phyloP scores from a whole-genome alignment of 2,113 vertebrate species.

The Gobius niger region DNA sequence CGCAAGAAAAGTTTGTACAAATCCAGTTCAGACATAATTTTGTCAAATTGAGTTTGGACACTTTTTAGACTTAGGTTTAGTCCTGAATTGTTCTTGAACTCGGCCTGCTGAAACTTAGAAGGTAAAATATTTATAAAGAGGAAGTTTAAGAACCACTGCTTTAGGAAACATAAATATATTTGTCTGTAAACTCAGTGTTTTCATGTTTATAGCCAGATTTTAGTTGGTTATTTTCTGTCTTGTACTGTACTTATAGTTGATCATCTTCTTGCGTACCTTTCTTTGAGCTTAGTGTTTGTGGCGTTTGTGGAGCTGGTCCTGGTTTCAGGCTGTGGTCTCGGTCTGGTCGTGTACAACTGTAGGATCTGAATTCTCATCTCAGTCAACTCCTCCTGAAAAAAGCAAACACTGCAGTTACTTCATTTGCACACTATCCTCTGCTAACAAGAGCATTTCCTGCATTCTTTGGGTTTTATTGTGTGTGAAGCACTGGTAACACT shows the following conservation, averaged over 20 bases:
- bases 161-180: no score
- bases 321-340: slow-evolving; percentile 54
- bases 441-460: no score
- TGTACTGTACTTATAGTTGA: no score
- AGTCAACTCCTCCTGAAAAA: slow-evolving; percentile 71
- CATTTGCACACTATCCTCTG: no score
- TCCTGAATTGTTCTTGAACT: neutral
- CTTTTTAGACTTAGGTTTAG: neutral
- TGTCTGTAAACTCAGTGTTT: no score
- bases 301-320: slow-evolving; percentile 17
- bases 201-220: no score
- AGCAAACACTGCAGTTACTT: neutral
- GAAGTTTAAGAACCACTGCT: no score
- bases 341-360: slow-evolving; percentile 60
- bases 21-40: neutral
- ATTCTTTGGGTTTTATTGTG: no score
- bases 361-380: slow-evolving; percentile 70
- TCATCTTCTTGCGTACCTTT: slow-evolving; percentile 30
- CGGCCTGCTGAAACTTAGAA: neutral
- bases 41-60: neutral
- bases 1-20: no score
- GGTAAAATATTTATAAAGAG: no score
- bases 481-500: no score
- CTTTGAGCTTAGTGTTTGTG: slow-evolving; percentile 36
- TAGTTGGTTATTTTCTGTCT: no score